Evolutionary conservation across 2,797 vertebrate species (phyloP), one percentile per base, ranked within the genome.

Genomic region (Cossypha heuglini): DNA sequence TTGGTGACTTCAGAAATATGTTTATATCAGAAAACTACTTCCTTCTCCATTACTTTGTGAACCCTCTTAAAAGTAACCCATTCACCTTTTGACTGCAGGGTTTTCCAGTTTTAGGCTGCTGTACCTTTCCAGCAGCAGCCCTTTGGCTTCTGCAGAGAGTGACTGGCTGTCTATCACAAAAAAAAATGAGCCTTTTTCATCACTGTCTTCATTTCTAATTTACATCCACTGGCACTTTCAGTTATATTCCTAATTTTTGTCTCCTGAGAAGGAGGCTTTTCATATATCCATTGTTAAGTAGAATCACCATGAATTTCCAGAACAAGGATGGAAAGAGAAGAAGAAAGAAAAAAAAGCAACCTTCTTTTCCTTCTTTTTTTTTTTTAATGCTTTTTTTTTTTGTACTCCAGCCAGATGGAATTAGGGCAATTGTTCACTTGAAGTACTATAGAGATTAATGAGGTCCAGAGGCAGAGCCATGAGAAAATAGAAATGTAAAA

Each of bases 391-490:
- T 87, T 80, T 66, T 72, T 38, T 38, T 38, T 87, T 80, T 66
- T 69, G 33, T 86, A 95, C 72, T 96, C 93, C 59, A 95, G 96
- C 95, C 97, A 97, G 96, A 97, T 96, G 92, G 96, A 98, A 98
- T 98, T 97, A 97, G 94, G 97, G 92, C 97, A 97, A 97, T 98
- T 98, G 97, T 97, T 98, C 97, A 97, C 96, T 98, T 97, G 96
- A 87, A 97, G 98, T 97, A 88, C 96, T 94, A 62, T 90, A 88
- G 97, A 98, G 97, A 98, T 97, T 98, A 98, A 98, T 97, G 97
- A 98, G 97, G 94, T 97, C 97, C 83, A 80, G 95, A 97, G 85
- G 49, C 94, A 97, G 87, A 97, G 93, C 88, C 96, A 97, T 93
- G 97, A 98, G 97, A 98, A 98, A 98, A 98, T 66, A 97, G 96